phyloP scores from a whole-genome alignment of 2,113 vertebrate genomes.

The Thymallus thymallus region DNA sequence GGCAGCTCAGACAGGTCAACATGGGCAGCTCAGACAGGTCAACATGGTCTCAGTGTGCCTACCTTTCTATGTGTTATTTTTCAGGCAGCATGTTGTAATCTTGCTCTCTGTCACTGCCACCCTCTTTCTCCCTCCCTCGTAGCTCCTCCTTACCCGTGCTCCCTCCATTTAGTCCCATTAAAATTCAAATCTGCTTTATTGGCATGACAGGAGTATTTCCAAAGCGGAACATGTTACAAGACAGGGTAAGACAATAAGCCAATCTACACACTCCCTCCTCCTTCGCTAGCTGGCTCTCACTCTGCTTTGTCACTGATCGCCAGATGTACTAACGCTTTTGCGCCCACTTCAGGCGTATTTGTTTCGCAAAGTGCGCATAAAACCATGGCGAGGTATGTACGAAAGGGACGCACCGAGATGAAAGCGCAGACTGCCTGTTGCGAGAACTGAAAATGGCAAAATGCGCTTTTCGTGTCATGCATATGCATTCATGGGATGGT shows the following conservation, averaged over 20 bases:
- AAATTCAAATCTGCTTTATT: constrained; percentile 67
- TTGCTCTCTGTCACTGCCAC: constrained; percentile 49
- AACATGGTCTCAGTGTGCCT: background rate
- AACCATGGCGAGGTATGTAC: too few species aligned
- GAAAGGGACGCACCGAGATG: too few species aligned
- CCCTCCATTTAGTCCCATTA: constrained; percentile 36
- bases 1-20: background rate
- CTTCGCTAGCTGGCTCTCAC: background rate
- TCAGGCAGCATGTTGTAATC: constrained; percentile 53
- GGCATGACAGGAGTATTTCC: constrained; percentile 50
- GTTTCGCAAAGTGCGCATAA: too few species aligned
- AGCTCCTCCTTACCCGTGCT: constrained; percentile 11
- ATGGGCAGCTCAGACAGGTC: background rate
- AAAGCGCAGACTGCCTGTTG: too few species aligned
- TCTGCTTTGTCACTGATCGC: background rate
- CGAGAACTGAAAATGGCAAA: too few species aligned
- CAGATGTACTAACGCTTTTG: too few species aligned
- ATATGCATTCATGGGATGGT: too few species aligned
- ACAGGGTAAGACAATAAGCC: constrained; percentile 61
- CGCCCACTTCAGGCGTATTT: too few species aligned
- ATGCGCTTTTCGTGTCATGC: too few species aligned
- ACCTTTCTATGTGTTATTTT: constrained; percentile 53
- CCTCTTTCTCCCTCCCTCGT: constrained; percentile 9
- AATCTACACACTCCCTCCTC: constrained; percentile 41
- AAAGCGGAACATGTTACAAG: constrained; percentile 51